Evolutionary conservation across 2,888 invertebrate species (phyloP).

Genomic region (Drosophila longiperda): DNA sequence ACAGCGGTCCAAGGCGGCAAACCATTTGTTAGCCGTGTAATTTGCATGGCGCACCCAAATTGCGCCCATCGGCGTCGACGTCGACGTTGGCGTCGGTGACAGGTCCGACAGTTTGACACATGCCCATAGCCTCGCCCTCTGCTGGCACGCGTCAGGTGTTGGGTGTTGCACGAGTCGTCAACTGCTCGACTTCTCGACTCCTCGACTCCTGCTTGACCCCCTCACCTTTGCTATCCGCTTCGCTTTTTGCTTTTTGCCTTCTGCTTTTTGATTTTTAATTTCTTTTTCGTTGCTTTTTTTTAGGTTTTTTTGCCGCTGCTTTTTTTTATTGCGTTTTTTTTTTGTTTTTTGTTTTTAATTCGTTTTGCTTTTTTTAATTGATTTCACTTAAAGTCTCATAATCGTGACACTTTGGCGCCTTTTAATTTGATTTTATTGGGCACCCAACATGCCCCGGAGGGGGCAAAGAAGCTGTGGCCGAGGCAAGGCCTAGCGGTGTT

Average conservation of each 20-base stretch:
- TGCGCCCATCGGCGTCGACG: slow-evolving; percentile 38
- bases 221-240: slow-evolving; percentile 9
- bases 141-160: slow-evolving; percentile 13
- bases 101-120: slow-evolving; percentile 66
- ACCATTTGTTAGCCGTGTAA: slow-evolving; percentile 70
- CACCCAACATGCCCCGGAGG: slow-evolving; percentile 63
- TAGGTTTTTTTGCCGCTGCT: background rate
- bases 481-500: background rate
- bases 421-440: slow-evolving; percentile 81
- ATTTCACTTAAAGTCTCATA: slow-evolving; percentile 79
- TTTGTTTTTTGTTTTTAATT: slow-evolving; percentile 4
- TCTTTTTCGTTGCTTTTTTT: slow-evolving; percentile 6
- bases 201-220: background rate
- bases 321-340: slow-evolving; percentile 8
- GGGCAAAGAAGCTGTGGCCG: slow-evolving; percentile 4
- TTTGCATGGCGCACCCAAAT: slow-evolving; percentile 68
- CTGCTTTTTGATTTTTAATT: slow-evolving; percentile 15
- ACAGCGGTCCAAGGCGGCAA: slow-evolving; percentile 11
- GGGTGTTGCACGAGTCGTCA: background rate
- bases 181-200: background rate
- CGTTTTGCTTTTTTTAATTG: slow-evolving; percentile 66
- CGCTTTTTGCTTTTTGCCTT: slow-evolving; percentile 31
- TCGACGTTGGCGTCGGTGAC: slow-evolving; percentile 9
- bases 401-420: slow-evolving; percentile 81
- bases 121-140: slow-evolving; percentile 17